Percentiles rank a stretch among this genome's conserved stretches.
Conservation (phyloP, 1,140 invertebrate species). For the Panagrolaimus sp. region DNA sequence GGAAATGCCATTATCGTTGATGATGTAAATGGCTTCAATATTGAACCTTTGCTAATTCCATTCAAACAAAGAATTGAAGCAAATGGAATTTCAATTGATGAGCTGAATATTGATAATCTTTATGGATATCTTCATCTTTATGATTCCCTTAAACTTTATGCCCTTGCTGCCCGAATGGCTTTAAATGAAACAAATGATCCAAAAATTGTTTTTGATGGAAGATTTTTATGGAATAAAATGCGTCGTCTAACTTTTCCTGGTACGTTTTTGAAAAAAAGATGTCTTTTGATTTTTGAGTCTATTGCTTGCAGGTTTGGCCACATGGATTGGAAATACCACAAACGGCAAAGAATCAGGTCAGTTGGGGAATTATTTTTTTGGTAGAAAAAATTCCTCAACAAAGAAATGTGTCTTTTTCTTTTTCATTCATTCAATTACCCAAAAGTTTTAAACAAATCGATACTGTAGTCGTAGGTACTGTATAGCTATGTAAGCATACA, state of each 20-base stretch:
- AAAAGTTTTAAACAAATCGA: no score
- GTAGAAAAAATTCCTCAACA: background rate
- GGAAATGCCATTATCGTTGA: slow-evolving; percentile 52
- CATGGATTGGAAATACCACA: background rate
- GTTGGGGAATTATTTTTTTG: background rate
- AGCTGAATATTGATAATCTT: slow-evolving; percentile 43
- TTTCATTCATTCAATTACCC: no score
- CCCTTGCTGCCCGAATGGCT: slow-evolving; percentile 42
- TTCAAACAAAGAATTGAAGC: slow-evolving; percentile 49
- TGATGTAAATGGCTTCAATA: slow-evolving; percentile 54
- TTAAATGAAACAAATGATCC: slow-evolving; percentile 48
- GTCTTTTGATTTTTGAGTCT: no score
- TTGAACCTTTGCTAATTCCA: slow-evolving; percentile 46
- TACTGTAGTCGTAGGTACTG: no score
- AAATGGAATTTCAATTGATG: slow-evolving; percentile 41
- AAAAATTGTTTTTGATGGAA: slow-evolving; percentile 43
- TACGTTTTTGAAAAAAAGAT: slow-evolving; percentile 1
- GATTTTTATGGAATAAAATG: slow-evolving; percentile 52
- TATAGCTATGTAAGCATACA: no score
- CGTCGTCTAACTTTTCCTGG: slow-evolving; percentile 46
- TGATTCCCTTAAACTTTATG: slow-evolving; percentile 53
- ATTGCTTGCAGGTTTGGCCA: background rate
- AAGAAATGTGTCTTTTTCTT: no score
- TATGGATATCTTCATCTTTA: slow-evolving; percentile 55
- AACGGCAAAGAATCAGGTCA: slow-evolving; percentile 8